Base-by-base conservation (phyloP, 2,113 vertebrate species). In the Oophaga pumilio region DNA sequence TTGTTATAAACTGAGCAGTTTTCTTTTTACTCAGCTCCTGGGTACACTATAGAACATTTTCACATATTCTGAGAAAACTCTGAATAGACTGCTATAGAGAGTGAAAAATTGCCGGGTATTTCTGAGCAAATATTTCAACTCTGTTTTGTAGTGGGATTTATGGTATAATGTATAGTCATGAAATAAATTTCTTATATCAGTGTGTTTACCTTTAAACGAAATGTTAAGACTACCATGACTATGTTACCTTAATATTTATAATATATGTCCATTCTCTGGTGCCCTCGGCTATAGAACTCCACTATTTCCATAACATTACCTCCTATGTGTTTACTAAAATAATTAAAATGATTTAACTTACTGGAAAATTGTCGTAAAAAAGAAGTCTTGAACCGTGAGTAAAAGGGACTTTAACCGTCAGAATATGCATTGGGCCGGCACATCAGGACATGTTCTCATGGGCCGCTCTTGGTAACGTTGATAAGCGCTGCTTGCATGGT, bases 171-270 rank as follows among this genome's bases (percentile, higher is more conserved):
- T 57, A 85, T 68, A 68, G 68, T 86, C 49, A 86, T 56, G 14
- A 64, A 53, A 50, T 86, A 79, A 26, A 79, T 79, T 79, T 57
- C 11, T 24, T 43, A 24, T 50, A 56, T 69, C 60, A 69, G 50
- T 13, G 52, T 56, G 62, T 79, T 68, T 86, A 69, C n/a, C 18
- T 15, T 80, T 68, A 78, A 22, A 43, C 4, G 8, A 74, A 66
- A 66, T 86, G 74, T 86, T 86, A 78, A 26, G n/a, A 78, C 74
- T 86, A 24, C 4, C 22, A 66, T 53, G 74, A 68, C 85, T 66
- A 28, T n/a, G 66, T 69, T 86, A 79, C 76, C 50, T 69, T 60
- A 86, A 77, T 77, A 85, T 86, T 62, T 86, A 53, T 77, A 86
- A 86, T 86, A 66, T 64, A 86, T 66, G 84, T 76, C 20, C 73